A percentile compares a stretch with the other conserved stretches of the same genome.
Evolutionary conservation across 2,113 vertebrate species (phyloP).

Genomic region (Mustela lutreola): DNA sequence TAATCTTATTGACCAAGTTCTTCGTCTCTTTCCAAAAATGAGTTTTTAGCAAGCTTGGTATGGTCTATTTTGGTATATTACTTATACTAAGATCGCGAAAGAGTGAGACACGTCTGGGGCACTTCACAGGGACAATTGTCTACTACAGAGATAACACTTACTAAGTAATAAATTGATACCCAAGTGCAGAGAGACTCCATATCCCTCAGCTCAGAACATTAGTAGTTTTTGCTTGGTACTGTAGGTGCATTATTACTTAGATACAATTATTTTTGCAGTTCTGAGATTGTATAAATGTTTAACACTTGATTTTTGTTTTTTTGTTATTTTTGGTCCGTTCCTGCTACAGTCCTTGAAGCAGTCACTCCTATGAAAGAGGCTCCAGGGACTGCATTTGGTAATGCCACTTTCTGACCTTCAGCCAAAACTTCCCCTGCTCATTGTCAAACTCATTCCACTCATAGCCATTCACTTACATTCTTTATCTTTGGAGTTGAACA

Average conservation of each 20-base stretch:
- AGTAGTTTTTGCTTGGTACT: neutral
- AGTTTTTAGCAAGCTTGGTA: neutral
- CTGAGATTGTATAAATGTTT: constrained; percentile 30
- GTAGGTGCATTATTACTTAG: neutral
- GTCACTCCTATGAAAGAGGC: constrained; percentile 79
- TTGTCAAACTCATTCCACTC: neutral
- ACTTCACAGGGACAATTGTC: neutral
- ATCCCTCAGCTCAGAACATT: neutral
- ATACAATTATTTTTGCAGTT: neutral
- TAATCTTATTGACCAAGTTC: neutral
- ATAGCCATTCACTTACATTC: neutral
- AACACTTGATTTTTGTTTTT: neutral
- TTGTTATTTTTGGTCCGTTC: constrained; percentile 55
- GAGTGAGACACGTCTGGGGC: neutral
- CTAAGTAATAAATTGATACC: neutral
- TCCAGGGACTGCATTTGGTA: constrained; percentile 81
- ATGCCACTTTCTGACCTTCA: constrained; percentile 42
- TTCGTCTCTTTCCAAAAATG: neutral
- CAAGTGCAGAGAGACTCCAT: neutral
- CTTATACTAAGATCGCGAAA: neutral
- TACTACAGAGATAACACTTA: neutral
- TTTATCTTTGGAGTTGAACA: neutral
- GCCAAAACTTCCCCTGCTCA: neutral
- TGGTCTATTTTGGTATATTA: neutral
- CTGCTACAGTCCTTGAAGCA: constrained; percentile 76